Percentiles rank a stretch among this genome's conserved stretches.
Conservation (phyloP, 2,888 invertebrate species). For the Tanypteryx hageni region DNA sequence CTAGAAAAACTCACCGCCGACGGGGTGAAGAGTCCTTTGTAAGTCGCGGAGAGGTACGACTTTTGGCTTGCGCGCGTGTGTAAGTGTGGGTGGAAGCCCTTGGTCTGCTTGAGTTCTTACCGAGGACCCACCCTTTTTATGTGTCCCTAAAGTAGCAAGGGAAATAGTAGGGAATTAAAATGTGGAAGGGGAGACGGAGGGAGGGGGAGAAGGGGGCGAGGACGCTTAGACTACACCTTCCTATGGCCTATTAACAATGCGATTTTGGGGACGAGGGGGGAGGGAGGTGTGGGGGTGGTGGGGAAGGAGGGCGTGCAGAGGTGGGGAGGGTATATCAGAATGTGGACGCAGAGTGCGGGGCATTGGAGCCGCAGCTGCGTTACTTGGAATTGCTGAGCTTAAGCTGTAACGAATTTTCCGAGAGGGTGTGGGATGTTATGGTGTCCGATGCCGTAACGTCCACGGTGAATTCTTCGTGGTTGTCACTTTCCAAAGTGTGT, state of each 20-base stretch:
- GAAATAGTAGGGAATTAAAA: not conserved
- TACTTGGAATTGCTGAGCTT: not conserved
- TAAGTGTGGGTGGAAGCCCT: not conserved
- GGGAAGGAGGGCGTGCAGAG: not conserved
- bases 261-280: too few species aligned
- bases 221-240: too few species aligned
- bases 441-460: not conserved
- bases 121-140: not conserved
- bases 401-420: not conserved
- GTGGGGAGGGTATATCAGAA: too few species aligned
- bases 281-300: not conserved
- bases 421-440: not conserved
- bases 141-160: not conserved
- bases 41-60: not conserved
- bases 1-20: not conserved
- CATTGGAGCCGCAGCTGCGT: constrained; percentile 15
- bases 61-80: not conserved
- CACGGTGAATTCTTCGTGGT: not conserved
- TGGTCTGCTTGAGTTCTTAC: not conserved
- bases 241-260: too few species aligned
- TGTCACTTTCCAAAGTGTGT: too few species aligned
- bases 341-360: not conserved
- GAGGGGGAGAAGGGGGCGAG: too few species aligned
- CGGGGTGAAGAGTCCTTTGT: not conserved
- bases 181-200: too few species aligned